These are phyloP conservation scores for Sitobion miscanthi DNA, from an alignment of 1,140 invertebrate species.

Conservation along the genomic window DNA sequence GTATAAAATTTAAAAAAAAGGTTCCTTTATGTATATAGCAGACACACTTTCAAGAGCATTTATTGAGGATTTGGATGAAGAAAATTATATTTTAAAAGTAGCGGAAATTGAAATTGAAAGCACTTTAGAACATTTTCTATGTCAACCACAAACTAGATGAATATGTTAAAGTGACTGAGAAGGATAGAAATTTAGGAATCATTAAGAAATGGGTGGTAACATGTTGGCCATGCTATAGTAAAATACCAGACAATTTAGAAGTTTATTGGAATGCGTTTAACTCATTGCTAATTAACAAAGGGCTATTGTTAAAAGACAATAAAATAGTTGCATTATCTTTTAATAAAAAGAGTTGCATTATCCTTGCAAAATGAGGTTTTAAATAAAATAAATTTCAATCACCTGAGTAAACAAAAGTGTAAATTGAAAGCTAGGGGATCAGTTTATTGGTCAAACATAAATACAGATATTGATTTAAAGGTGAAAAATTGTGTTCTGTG, in stretches of 20 bases:
- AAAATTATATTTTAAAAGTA: not conserved
- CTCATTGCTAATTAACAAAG: not conserved
- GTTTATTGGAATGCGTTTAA: not conserved
- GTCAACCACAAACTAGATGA: not conserved
- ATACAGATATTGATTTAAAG: not conserved
- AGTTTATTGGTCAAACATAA: not conserved
- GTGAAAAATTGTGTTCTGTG: not conserved
- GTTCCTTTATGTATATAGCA: not conserved
- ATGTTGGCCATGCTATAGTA: not conserved
- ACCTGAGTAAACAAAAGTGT: not conserved
- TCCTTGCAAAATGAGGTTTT: not conserved
- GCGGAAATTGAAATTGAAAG: not conserved
- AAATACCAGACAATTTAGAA: not conserved
- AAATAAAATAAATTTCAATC: slow-evolving; percentile 8
- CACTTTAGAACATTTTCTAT: not conserved
- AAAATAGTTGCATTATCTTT: not conserved
- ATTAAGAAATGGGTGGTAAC: not conserved
- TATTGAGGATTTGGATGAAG: not conserved
- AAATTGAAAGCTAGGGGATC: not conserved
- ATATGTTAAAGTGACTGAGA: not conserved
- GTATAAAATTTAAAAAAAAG: not conserved
- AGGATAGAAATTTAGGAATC: not conserved
- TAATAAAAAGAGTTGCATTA: not conserved
- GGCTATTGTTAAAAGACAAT: not conserved
- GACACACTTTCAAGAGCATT: not conserved